These are phyloP conservation scores for Zosterops lateralis DNA, from an alignment of 2,113 vertebrate species.

Conservation along the genomic window DNA sequence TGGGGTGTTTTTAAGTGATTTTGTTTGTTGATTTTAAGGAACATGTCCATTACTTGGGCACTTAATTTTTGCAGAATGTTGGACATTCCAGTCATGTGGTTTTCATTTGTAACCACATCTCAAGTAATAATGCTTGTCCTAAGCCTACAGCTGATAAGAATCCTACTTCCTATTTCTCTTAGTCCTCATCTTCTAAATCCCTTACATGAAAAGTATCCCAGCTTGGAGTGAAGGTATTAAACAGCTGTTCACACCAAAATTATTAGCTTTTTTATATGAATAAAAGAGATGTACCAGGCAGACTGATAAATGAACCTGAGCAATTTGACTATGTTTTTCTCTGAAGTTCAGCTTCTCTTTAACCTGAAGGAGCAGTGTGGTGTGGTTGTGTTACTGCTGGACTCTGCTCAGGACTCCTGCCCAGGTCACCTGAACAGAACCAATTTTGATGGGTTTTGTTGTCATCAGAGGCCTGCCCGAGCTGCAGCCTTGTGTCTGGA, in stretches of 20 bases:
- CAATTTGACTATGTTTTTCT: not conserved
- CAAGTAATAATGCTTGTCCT: not conserved
- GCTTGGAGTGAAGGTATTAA: not conserved
- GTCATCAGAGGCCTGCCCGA: not conserved
- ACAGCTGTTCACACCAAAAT: not conserved
- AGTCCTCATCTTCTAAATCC: not conserved
- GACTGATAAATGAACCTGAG: not conserved
- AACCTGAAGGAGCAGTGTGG: not conserved
- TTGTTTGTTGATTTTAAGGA: not conserved
- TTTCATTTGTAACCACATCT: not conserved
- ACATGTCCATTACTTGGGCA: not conserved
- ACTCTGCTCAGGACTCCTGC: not conserved
- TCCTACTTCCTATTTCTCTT: not conserved
- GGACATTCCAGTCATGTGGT: rapidly evolving
- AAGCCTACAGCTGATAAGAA: not conserved
- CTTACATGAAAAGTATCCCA: not conserved
- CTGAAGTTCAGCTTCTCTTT: not conserved
- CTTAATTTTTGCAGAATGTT: not conserved
- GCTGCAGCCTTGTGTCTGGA: not conserved
- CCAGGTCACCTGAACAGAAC: not conserved
- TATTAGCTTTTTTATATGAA: not conserved
- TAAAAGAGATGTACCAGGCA: not conserved
- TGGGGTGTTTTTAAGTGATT: not conserved
- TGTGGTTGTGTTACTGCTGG: not conserved
- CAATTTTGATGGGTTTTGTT: rapidly evolving